Evolutionary conservation across 2,888 invertebrate species (phyloP), one percentile per base, ranked within the genome.

Genomic region (Temnothorax rugatulus): DNA sequence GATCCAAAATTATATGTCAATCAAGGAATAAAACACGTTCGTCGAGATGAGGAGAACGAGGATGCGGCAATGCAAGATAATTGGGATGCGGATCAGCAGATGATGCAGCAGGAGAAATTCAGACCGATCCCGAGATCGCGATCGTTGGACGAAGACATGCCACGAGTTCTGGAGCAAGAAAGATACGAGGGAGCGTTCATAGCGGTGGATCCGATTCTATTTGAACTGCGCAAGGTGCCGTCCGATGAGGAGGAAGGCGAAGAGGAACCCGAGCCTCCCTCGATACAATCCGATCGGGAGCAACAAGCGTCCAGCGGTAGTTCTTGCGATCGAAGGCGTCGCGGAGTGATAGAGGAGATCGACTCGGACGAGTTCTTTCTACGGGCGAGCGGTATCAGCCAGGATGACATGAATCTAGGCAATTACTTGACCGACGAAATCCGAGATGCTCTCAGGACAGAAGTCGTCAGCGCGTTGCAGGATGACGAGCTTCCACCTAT

Each of bases 281-380:
- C 94, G 11, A 90, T 90, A 15, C 92, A 95, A 54, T 95, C 95
- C 0, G 95, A 95, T 84, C 95, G 95, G 71, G 96, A 95, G 69
- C 93, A 96, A 84, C 94, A 96, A 84, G 96, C 96, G 79, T 97
- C 96, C 0, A 96, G 96, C 1, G 96, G 96, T 2, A 96, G 96
- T 88, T 96, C 96, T 0, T 95, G 95, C 44, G 96, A 96, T 64
- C 92, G 95, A 47, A 94, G 95, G 38, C 95, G 96, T 74, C 96
- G 96, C 74, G 97, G 97, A 0, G 97, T 97, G 4, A 96, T 98
- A 92, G 98, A 98, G 95, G 98, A 98, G 95, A 97, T 98, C 89
- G 97, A 98, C 93, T 97, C 97, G 63, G 98, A 98, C 94, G 98
- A 98, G 95, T 98, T 98, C 95, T 98, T 98, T 94, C 95, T 98